phyloP scores from a whole-genome alignment of 2,113 vertebrate species.

The Callionymus lyra region DNA sequence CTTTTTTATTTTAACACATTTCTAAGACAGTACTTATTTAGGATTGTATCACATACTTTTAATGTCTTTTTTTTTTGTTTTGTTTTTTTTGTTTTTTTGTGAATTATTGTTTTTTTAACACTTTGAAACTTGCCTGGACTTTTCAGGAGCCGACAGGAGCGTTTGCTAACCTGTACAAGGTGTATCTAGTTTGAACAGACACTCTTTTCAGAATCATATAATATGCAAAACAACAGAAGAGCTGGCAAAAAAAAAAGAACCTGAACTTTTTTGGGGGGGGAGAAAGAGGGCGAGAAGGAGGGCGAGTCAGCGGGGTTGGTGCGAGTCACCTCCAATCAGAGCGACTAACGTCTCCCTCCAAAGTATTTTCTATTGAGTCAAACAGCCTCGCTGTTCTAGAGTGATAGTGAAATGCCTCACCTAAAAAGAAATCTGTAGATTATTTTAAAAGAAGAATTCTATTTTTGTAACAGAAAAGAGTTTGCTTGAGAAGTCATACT shows the following conservation, averaged over 20 bases:
- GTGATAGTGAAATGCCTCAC: conserved; percentile 69
- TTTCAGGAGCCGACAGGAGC: conserved; percentile 71
- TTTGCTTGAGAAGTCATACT: conserved; percentile 66
- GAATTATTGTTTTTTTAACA: conserved; percentile 79
- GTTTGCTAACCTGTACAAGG: conserved; percentile 65
- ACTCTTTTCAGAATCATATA: conserved; percentile 60
- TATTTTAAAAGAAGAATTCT: conserved; percentile 74
- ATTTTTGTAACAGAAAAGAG: conserved; percentile 73
- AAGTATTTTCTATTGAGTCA: conserved; percentile 67
- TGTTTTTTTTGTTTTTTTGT: conserved; percentile 46
- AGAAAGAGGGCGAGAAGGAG: conserved; percentile 28
- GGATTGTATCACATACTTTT: conserved; percentile 73
- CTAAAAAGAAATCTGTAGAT: conserved; percentile 70
- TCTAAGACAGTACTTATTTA: too few species aligned
- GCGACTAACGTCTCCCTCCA: conserved; percentile 43
- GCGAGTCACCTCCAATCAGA: conserved; percentile 51
- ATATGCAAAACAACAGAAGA: conserved; percentile 73
- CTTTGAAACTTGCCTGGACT: conserved; percentile 80
- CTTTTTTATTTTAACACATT: conserved; percentile 29
- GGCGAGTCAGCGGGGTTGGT: conserved; percentile 4
- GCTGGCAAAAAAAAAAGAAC: conserved; percentile 39
- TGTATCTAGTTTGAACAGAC: conserved; percentile 64
- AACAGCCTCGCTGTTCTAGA: conserved; percentile 66
- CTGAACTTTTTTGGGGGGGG: conserved; percentile 19
- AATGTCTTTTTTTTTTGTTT: conserved; percentile 47